These are phyloP conservation scores for Eristalis pertinax DNA, from an alignment of 2,888 invertebrate genomes.

Conservation along the genomic window DNA sequence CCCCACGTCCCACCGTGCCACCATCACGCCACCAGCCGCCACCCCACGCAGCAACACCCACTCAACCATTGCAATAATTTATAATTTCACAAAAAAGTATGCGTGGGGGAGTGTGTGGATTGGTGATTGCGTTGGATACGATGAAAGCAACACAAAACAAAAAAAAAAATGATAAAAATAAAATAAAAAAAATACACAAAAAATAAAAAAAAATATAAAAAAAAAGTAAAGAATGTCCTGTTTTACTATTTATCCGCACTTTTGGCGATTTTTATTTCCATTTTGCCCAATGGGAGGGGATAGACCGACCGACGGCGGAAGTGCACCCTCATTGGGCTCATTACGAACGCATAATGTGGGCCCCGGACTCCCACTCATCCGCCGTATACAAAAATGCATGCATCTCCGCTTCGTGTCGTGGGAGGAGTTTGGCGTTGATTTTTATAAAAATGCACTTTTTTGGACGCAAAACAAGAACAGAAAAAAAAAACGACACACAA, in stretches of 20 bases:
- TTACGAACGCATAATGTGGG: conserved; percentile 72
- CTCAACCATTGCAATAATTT: conserved; percentile 48
- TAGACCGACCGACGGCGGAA: conserved; percentile 49
- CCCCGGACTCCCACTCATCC: conserved; percentile 19
- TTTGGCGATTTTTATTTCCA: conserved; percentile 67
- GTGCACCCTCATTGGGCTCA: conserved; percentile 71
- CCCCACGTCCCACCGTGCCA: background rate
- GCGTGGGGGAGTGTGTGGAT: background rate
- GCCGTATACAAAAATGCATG: conserved; percentile 58
- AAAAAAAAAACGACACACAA: conserved; percentile 21
- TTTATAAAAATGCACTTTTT: conserved; percentile 68
- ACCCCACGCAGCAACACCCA: conserved; percentile 3
- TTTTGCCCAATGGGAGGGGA: conserved; percentile 60
- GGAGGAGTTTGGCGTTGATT: conserved; percentile 71
- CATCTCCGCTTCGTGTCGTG: conserved; percentile 43
- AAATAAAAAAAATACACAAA: background rate
- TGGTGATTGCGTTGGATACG: background rate
- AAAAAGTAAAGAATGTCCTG: conserved; percentile 24
- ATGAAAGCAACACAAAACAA: background rate
- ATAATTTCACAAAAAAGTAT: conserved; percentile 46
- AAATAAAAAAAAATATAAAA: background rate
- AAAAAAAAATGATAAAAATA: background rate
- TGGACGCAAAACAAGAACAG: conserved; percentile 44
- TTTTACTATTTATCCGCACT: conserved; percentile 68
- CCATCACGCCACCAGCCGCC: background rate